phyloP scores from a whole-genome alignment of 2,888 invertebrate genomes.

The Galerucella pusilla region DNA sequence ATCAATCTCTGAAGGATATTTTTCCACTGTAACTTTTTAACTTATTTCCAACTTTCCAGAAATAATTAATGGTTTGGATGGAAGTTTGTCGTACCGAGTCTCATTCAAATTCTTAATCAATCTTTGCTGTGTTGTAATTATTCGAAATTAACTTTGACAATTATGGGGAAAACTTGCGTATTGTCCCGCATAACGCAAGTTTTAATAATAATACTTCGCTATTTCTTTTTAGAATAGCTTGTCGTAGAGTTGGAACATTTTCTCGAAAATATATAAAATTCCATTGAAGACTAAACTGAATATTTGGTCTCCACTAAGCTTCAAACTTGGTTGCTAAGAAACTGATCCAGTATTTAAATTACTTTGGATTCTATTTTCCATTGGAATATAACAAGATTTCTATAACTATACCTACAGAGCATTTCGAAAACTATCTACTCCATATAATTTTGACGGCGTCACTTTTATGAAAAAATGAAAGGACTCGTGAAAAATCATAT shows the following conservation, averaged over 20 bases:
- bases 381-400: too few species aligned
- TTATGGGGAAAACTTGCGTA: constrained; percentile 42
- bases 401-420: too few species aligned
- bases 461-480: too few species aligned
- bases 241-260: constrained; percentile 17
- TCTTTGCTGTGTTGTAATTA: constrained; percentile 45
- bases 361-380: too few species aligned
- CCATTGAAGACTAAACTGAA: too few species aligned
- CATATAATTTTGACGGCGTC: too few species aligned
- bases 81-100: constrained; percentile 39
- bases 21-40: constrained; percentile 42
- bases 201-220: constrained; percentile 30
- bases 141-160: constrained; percentile 46
- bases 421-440: too few species aligned
- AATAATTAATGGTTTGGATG: constrained; percentile 45
- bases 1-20: constrained; percentile 44
- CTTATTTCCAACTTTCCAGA: constrained; percentile 41
- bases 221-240: constrained; percentile 15
- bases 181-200: constrained; percentile 35
- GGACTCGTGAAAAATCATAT: too few species aligned
- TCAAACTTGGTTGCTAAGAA: too few species aligned
- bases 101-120: constrained; percentile 49
- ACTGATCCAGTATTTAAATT: too few species aligned
- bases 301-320: too few species aligned
- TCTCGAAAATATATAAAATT: background rate